A percentile compares a stretch with the other conserved stretches of the same genome.
phyloP scores from a whole-genome alignment of 1,140 invertebrate species.

The Drosophila subpulchrella region DNA sequence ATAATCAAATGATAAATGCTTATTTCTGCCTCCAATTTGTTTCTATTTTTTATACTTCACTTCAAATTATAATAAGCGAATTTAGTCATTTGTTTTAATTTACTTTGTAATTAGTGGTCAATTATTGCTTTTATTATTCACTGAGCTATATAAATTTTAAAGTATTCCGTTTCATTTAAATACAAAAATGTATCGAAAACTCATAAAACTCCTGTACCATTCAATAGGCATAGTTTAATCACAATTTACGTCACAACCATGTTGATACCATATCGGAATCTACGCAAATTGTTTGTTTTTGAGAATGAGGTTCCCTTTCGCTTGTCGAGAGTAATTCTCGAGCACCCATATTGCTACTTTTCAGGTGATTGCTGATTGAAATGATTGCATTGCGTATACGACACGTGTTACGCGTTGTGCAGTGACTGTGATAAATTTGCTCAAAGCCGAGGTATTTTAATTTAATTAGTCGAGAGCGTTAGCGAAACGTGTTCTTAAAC shows the following conservation, averaged over 20 bases:
- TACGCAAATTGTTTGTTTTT: neutral
- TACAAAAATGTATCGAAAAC: neutral
- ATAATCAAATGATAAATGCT: too few species aligned
- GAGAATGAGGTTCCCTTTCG: neutral
- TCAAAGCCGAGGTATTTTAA: conserved; percentile 26
- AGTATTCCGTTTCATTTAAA: neutral
- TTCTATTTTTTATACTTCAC: too few species aligned
- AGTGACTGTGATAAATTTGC: conserved; percentile 28
- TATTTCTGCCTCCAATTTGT: too few species aligned
- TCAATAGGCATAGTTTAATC: neutral
- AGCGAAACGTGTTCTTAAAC: conserved; percentile 7
- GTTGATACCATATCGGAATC: neutral
- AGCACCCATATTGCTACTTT: conserved; percentile 39
- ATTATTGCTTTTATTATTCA: too few species aligned
- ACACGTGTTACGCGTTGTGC: conserved; percentile 19
- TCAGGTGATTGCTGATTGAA: conserved; percentile 56
- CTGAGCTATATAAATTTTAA: too few species aligned
- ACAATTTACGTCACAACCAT: neutral
- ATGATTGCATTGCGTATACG: conserved; percentile 51
- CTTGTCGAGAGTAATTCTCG: neutral
- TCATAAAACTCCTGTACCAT: neutral
- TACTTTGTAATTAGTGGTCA: neutral
- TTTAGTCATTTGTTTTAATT: neutral
- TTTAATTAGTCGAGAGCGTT: conserved; percentile 37
- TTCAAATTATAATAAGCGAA: neutral